Percentiles rank a stretch among this genome's conserved stretches.
These are phyloP conservation scores for Epicampocera succincta DNA, from an alignment of 2,888 invertebrate species.

Conservation along the genomic window DNA sequence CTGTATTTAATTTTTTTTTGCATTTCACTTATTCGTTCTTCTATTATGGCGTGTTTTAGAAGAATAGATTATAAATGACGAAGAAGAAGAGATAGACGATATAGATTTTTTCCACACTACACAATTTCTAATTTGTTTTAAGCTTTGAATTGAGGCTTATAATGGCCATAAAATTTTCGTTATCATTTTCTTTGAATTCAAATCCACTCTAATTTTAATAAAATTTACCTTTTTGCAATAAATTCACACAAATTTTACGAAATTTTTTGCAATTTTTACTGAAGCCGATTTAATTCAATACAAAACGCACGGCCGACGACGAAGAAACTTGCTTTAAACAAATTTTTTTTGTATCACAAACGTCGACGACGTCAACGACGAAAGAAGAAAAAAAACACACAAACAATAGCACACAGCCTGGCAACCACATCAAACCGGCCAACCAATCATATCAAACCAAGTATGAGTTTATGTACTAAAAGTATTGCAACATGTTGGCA, in stretches of 20 bases:
- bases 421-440: constrained; percentile 51
- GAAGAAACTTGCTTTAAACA: constrained; percentile 77
- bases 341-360: constrained; percentile 73
- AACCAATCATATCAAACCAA: constrained; percentile 42
- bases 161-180: constrained; percentile 14
- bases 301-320: constrained; percentile 77
- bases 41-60: constrained; percentile 17
- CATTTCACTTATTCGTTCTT: constrained; percentile 30
- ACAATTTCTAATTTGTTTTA: constrained; percentile 1
- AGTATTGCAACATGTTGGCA: constrained; percentile 33
- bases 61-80: constrained; percentile 18
- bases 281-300: constrained; percentile 75
- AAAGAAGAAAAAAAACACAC: constrained; percentile 57
- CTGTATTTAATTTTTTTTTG: constrained; percentile 17
- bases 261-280: constrained; percentile 74
- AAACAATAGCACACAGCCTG: constrained; percentile 48
- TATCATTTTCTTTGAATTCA: constrained; percentile 70
- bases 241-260: constrained; percentile 75
- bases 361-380: constrained; percentile 67
- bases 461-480: constrained; percentile 1
- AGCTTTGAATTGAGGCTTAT: constrained; percentile 20
- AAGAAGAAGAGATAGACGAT: constrained; percentile 35
- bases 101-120: constrained; percentile 44
- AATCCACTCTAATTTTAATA: constrained; percentile 69
- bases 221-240: constrained; percentile 75